These are phyloP conservation scores for Siniperca scherzeri DNA, from an alignment of 2,797 vertebrate genomes.

Conservation along the genomic window DNA sequence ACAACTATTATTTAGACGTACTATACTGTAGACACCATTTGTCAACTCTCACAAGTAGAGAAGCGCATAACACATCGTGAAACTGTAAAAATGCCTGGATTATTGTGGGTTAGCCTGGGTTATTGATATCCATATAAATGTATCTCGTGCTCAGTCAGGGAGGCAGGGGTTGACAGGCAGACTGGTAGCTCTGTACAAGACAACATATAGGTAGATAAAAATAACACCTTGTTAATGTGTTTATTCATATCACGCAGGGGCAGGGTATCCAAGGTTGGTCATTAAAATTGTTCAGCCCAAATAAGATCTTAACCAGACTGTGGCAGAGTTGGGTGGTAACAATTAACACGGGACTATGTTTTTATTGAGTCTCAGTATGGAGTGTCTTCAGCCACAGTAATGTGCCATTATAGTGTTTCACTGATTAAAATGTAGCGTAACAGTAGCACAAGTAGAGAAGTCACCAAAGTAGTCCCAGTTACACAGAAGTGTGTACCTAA, in stretches of 20 bases:
- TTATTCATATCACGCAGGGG: neutral
- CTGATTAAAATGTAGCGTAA: neutral
- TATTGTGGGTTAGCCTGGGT: neutral
- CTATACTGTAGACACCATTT: neutral
- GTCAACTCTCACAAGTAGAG: neutral
- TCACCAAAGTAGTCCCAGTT: neutral
- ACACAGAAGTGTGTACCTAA: neutral
- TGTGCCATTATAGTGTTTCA: neutral
- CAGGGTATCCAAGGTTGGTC: neutral
- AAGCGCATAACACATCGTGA: too few relatives aligned
- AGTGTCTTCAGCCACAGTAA: neutral
- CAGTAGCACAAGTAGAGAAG: neutral
- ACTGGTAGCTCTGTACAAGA: neutral
- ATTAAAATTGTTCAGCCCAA: conserved; percentile 19
- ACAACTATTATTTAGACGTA: neutral
- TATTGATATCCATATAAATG: neutral
- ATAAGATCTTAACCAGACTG: conserved; percentile 1
- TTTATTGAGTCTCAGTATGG: conserved; percentile 1
- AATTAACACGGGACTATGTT: conserved; percentile 15
- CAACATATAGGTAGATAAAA: conserved; percentile 25
- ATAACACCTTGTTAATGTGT: conserved; percentile 32
- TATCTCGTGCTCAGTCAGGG: neutral
- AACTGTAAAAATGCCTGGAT: neutral
- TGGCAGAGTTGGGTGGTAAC: neutral
- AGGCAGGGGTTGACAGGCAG: neutral